Percentiles rank a stretch among this genome's conserved stretches.
Conservation (phyloP, 2,797 vertebrate genomes). For the Dromococcyx pavoninus region DNA sequence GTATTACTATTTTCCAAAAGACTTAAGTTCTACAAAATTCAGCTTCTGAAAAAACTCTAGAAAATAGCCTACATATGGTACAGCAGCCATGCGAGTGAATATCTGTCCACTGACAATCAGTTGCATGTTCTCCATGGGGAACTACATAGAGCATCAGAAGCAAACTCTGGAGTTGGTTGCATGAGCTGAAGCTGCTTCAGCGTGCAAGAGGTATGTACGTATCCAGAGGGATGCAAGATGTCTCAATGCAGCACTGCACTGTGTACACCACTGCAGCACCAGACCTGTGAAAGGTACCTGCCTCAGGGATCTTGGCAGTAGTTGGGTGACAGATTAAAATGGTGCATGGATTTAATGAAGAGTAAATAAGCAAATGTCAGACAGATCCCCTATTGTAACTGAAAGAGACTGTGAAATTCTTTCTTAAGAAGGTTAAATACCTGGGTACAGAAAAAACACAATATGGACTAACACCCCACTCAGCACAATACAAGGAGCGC, state of each 20-base stretch:
- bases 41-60: background rate
- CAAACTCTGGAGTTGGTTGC: background rate
- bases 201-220: rapidly evolving
- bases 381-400: background rate
- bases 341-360: background rate
- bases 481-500: background rate
- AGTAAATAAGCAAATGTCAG: background rate
- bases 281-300: background rate
- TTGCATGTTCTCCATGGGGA: background rate
- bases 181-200: background rate
- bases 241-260: background rate
- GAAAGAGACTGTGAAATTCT: background rate
- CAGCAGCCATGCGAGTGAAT: background rate
- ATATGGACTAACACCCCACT: background rate
- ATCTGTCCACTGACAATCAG: background rate
- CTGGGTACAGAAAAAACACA: background rate
- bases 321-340: background rate
- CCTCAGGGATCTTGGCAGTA: background rate
- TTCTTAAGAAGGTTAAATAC: background rate
- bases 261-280: background rate
- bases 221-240: background rate
- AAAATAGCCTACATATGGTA: background rate
- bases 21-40: background rate
- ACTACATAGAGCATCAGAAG: background rate
- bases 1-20: background rate